Evolutionary conservation across 2,888 invertebrate genomes (phyloP), one percentile per base, ranked within the genome.

Genomic region (Agrochola circellaris): DNA sequence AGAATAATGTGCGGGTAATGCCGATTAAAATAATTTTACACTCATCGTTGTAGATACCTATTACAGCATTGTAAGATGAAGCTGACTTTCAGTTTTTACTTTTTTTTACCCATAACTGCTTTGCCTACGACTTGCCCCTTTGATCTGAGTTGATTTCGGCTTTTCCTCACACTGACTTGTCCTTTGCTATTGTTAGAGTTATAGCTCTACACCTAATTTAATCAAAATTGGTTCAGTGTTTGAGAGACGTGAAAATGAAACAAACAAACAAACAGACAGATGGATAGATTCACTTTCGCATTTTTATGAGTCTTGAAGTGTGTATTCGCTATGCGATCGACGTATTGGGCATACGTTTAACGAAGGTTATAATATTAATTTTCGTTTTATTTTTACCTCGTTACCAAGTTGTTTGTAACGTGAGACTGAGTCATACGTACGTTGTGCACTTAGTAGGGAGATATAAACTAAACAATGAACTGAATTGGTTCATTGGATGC

Each of bases 381-480:
- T 23, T 42, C 8, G 82, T 56, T 72, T 76, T 82, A 82, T 75
- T 85, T 82, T 68, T 85, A 66, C 45, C 45, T 71, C 60, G 34
- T 61, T 61, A 34, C 38, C 58, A 73, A 81, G 64, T 82, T 74
- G 62, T 64, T 65, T 23, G 51, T 42, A 42, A 15, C 30, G 34
- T 58, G 42, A 34, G 23, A 26, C 30, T 56, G 83, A 83, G 34
- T 83, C 83, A 82, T 77, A 42, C 42, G 70, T 9, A 34, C 42
- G 70, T 13, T 34, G 51, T 75, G 56, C 77, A 77, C 67, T 83
- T 73, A 67, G 56, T n/a, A n/a, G 20, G 38, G 54, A 64, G 69
- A 72, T 76, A 20, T 82, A 64, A 77, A 69, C 62, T 61, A 77
- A 83, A 86, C 83, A 77, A 73, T 77, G 48, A 42, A 45, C n/a